These are phyloP conservation scores for Cephalotes varians DNA, from an alignment of 2,888 invertebrate genomes.

Conservation along the genomic window DNA sequence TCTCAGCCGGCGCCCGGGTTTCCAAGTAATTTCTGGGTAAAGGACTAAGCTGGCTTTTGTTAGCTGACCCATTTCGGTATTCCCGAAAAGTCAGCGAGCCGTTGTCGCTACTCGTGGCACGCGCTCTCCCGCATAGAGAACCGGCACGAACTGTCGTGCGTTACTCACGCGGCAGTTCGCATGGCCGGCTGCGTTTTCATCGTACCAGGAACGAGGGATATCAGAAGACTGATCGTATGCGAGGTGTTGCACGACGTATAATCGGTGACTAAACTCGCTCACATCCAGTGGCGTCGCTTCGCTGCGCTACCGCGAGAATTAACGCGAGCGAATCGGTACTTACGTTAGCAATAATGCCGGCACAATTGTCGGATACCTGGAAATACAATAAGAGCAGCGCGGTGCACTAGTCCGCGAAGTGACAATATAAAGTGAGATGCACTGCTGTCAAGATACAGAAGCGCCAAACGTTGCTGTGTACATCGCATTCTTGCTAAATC, in stretches of 20 bases:
- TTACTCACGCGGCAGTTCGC: constrained; percentile 63
- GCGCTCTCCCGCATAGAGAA: constrained; percentile 30
- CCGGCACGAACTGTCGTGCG: constrained; percentile 27
- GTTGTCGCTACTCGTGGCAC: constrained; percentile 36
- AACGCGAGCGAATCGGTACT: constrained; percentile 32
- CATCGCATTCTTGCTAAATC: neutral
- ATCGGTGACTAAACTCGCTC: constrained; percentile 72
- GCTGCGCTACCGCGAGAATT: constrained; percentile 26
- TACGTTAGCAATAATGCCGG: constrained; percentile 6
- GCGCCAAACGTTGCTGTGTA: neutral
- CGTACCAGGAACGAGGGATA: constrained; percentile 70
- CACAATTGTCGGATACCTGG: constrained; percentile 43
- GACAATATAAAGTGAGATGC: constrained; percentile 18
- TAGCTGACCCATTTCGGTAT: constrained; percentile 60
- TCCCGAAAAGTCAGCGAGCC: constrained; percentile 68
- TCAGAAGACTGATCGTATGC: constrained; percentile 54
- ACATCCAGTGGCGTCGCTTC: constrained; percentile 51
- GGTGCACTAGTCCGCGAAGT: constrained; percentile 14
- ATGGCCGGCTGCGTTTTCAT: constrained; percentile 55
- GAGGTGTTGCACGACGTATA: constrained; percentile 59
- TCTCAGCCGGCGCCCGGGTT: constrained; percentile 59
- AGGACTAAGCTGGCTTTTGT: constrained; percentile 52
- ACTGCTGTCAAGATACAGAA: neutral
- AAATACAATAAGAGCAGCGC: constrained; percentile 39
- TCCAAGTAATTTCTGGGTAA: constrained; percentile 71